Evolutionary conservation across 2,888 invertebrate species (phyloP), one percentile per base, ranked within the genome.

Genomic region (Hydrotaea diabolus): DNA sequence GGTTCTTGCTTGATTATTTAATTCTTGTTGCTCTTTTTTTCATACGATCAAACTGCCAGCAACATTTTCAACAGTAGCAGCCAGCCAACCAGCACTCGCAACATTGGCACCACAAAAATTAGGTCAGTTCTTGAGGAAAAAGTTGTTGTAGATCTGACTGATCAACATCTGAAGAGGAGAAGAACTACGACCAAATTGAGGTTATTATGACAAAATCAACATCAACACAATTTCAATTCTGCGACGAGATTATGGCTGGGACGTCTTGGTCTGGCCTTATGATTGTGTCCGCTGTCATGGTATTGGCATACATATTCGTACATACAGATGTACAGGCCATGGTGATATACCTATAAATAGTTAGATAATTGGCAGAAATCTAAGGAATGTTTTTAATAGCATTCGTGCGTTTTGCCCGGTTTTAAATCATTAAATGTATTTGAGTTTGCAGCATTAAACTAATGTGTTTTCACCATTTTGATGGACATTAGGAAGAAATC

Each of bases 121-220:
- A 76, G 85, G 85, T 85, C 79, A 80, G 43, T 53, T 57, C 77
- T 62, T 49, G 80, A 57, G 72, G 64, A 64, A 78, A 84, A 76
- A 75, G 74, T 78, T 75, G 83, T 80, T 75, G 43, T 11, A 53
- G 53, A 19, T 71, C 71, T 36, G 49, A 49, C 71, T 36, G 49
- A 49, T 49, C 49, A 19, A 55, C 55, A 55, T 55, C 59, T 23
- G 4, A 1, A 59, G 23, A 59, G 17, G 57, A 23, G 59, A 59
- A 21, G 19, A 19, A 55, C 55, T 4, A 31, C 21, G 2, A 19
- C 62, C 9, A 75, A 81, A 84, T 75, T 81, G 81, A 78, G 81
- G 84, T 84, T 78, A 78, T 84, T 81, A 73, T 81, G 83, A 78
- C 71, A 80, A 77, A 59, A 72, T 69, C 17, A 57, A 17, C 11